Base-by-base conservation (phyloP, 2,113 vertebrate genomes). In the Peromyscus maniculatus region DNA sequence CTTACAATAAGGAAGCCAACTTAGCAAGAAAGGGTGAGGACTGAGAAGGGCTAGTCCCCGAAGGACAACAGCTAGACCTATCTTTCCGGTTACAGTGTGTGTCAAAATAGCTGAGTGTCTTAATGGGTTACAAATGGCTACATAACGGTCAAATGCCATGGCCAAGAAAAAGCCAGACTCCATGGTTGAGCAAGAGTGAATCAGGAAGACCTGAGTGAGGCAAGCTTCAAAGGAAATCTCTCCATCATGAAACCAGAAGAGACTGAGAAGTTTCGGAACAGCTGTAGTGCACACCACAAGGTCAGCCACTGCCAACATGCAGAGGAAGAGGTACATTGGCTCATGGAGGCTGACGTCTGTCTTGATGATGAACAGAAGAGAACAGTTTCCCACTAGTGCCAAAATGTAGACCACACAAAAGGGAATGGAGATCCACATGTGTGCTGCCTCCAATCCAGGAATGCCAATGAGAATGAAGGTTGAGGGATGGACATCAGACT, bases 241-340 rank as follows among this genome's bases (percentile, higher is more conserved):
- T 9, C 95, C 28, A 46, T 95, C 95, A 13, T 74, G 67, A 83
- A 97, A 95, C 97, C 97, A 98, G 91, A 98, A 94, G 57, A 97
- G 62, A 7, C 94, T 87, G 80, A 98, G 95, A 69, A 97, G 95
- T 95, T 97, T 98, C 5, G 98, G 97, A 5, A 98, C 79, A 15
- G 91, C 80, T 39, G 94, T 96, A 3, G 59, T 46, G 62, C 97
- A 95, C 28, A 98, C 91, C 17, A 91, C 52, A 24, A 98, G 89
- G 33, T 98, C 97, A 55, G 97, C 94, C 55, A 91, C 24, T 11
- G 97, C 96, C 71, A 98, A 59, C 97, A 98, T 98, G 87, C 97
- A 98, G 66, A 98, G 96, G 71, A 98, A 97, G 87, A 97, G 75
- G 82, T 97, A 97, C 98, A 98, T 98, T 69, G 98, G 97, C 5